phyloP scores from a whole-genome alignment of 2,113 vertebrate genomes.

The cat (Felis catus) region DNA sequence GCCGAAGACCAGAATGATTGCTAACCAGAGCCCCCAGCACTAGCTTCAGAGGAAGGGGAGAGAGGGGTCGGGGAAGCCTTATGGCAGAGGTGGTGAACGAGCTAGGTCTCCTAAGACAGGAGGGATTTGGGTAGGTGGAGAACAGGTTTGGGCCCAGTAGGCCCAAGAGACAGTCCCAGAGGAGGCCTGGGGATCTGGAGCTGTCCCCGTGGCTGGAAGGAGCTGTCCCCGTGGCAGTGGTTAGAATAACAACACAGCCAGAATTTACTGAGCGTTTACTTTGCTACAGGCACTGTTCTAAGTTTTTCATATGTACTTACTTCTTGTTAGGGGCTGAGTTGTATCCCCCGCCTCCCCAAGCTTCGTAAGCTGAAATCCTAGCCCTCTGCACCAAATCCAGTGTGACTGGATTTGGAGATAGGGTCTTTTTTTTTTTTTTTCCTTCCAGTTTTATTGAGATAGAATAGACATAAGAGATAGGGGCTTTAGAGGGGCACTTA shows the following conservation, averaged over 20 bases:
- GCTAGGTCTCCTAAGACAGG: neutral
- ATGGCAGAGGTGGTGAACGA: accelerated
- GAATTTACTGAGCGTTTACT: neutral
- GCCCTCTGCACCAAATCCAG: neutral
- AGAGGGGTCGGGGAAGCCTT: accelerated
- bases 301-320: neutral
- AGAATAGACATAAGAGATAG: neutral
- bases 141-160: neutral
- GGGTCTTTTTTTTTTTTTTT: neutral
- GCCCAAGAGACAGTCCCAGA: neutral
- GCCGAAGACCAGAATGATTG: accelerated
- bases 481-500: neutral
- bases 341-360: accelerated
- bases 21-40: accelerated
- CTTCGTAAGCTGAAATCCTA: neutral
- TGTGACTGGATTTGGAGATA: neutral
- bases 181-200: neutral
- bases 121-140: neutral
- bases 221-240: no score
- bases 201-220: neutral
- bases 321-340: neutral
- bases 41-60: neutral
- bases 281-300: no score
- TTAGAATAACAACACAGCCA: no score
- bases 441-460: neutral